Percentiles rank a stretch among this genome's conserved stretches.
Conservation (phyloP, 2,797 vertebrate genomes). For the Ctenosaura bakeri region DNA sequence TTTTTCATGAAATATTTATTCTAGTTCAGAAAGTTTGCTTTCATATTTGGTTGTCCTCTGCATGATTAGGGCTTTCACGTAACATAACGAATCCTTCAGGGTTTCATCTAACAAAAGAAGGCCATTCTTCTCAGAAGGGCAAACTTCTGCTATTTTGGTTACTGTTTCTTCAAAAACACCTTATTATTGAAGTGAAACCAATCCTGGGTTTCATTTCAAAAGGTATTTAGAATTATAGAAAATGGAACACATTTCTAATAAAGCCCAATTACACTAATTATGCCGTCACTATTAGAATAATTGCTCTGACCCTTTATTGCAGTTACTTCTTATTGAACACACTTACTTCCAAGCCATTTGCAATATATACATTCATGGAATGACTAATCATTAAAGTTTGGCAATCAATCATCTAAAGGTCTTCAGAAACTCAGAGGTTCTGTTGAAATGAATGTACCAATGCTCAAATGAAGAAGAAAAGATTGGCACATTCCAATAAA, state of each 20-base stretch:
- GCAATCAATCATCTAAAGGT: slow-evolving; percentile 45
- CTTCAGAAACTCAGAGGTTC: slow-evolving; percentile 12
- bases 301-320: slow-evolving; percentile 45
- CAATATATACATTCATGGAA: slow-evolving; percentile 9
- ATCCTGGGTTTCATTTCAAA: slow-evolving; percentile 34
- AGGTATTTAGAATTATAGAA: slow-evolving; percentile 38
- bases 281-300: slow-evolving; percentile 51
- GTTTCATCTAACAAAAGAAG: background rate
- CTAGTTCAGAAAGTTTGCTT: background rate
- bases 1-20: background rate
- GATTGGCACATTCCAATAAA: background rate
- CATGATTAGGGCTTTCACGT: background rate
- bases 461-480: background rate
- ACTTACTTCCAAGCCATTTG: slow-evolving; percentile 16
- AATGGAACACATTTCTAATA: slow-evolving; percentile 43
- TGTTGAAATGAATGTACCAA: background rate
- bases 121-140: background rate
- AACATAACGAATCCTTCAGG: background rate
- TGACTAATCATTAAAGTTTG: slow-evolving; percentile 34
- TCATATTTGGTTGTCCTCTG: background rate
- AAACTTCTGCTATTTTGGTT: background rate
- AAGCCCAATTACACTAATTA: slow-evolving; percentile 55
- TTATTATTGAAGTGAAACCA: slow-evolving; percentile 15
- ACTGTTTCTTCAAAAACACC: background rate
- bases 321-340: slow-evolving; percentile 10